Base-by-base conservation (phyloP, 1,140 invertebrate genomes). In the Andrena cerasifolii region DNA sequence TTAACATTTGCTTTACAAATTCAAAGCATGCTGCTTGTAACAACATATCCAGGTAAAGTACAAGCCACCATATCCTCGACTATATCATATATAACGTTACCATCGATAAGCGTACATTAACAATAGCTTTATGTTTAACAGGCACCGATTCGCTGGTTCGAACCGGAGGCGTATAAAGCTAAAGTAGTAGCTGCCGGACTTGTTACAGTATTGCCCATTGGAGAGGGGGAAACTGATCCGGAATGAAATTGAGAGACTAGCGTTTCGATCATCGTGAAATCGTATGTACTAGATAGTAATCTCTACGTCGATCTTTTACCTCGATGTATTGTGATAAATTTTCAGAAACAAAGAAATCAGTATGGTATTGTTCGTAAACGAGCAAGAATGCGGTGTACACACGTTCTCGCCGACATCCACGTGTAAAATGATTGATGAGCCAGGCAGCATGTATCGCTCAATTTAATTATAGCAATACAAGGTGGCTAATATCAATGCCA, bases 121-220 rank as follows among this genome's bases (percentile, higher is more conserved):
- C 3, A 26, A 26, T 33, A 33, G n/a, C 47, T 56, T 73, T 77
- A 68, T 53, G 82, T 79, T 89, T 70, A 61, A 82, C 87, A 93
- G 92, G 86, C 87, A 89, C 91, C 92, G 90, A 92, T 92, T 92
- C 89, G 90, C 91, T 93, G 90, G 91, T 92, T 93, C 91, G 92
- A 93, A 92, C 91, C 92, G 90, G 92, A 92, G 80, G 82, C 89
- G 68, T 91, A 92, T 83, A 91, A 91, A 90, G 85, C 89, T 84
- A 92, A 91, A 85, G 84, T 92, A 87, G 91, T 89, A 74, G 87
- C 91, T 61, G 88, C 89, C 85, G 91, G 89, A 79, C 82, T 90
- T 80, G 85, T 91, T 54, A 89, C 89, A 63, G 88, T 93, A 79
- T 84, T 92, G 72, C 85, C 91, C 54, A 84, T 86, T 36, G 84